These are phyloP conservation scores for Quadroppia sp. DNA, from an alignment of 2,888 invertebrate genomes.

Conservation along the genomic window DNA sequence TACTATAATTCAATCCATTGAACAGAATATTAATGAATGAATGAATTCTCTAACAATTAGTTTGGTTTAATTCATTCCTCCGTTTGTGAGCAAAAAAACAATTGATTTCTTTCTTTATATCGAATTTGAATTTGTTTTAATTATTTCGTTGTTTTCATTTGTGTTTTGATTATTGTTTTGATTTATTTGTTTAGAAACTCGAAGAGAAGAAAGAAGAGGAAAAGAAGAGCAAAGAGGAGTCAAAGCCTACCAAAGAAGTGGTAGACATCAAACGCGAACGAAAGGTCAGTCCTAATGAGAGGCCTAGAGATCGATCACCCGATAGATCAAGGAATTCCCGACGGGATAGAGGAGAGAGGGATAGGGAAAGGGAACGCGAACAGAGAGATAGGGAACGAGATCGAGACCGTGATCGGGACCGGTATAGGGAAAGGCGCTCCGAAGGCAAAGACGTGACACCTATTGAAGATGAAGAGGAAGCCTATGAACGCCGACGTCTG, in stretches of 20 bases:
- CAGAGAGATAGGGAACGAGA: slow-evolving; percentile 44
- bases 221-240: slow-evolving; percentile 45
- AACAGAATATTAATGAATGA: not conserved
- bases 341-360: slow-evolving; percentile 43
- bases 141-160: slow-evolving; percentile 20
- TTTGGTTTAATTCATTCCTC: slow-evolving; percentile 5
- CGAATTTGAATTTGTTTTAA: not conserved
- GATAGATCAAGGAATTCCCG: slow-evolving; percentile 41
- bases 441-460: slow-evolving; percentile 3
- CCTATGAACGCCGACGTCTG: slow-evolving; percentile 78
- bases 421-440: slow-evolving; percentile 50
- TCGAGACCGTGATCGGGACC: slow-evolving; percentile 44
- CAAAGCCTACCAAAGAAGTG: too few relatives aligned
- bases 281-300: slow-evolving; percentile 10
- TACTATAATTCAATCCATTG: slow-evolving; percentile 26
- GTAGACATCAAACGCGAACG: not conserved
- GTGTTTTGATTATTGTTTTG: too few relatives aligned
- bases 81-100: slow-evolving; percentile 25
- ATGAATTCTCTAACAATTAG: not conserved
- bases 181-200: slow-evolving; percentile 62
- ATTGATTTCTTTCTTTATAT: slow-evolving; percentile 20
- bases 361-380: slow-evolving; percentile 42
- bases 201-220: slow-evolving; percentile 68
- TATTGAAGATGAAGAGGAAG: slow-evolving; percentile 63
- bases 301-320: slow-evolving; percentile 21